These are phyloP conservation scores for Vanessa cardui DNA, from an alignment of 2,888 invertebrate species.

Conservation along the genomic window DNA sequence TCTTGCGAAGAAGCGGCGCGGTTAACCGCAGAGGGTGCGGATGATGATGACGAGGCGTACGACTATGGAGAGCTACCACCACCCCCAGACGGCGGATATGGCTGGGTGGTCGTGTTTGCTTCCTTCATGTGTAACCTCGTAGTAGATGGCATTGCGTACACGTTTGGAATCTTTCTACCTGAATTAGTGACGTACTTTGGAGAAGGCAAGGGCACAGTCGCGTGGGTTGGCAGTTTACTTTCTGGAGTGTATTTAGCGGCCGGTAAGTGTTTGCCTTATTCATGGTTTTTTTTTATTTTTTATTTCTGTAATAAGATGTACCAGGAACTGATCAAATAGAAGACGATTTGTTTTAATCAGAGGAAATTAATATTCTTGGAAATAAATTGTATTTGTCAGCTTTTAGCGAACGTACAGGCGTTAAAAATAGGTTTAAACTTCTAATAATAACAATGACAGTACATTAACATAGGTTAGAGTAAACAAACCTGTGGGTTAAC, in stretches of 20 bases:
- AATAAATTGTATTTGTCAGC: too few relatives aligned
- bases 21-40: constrained; percentile 86
- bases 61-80: constrained; percentile 91
- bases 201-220: constrained; percentile 93
- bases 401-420: too few relatives aligned
- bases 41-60: constrained; percentile 84
- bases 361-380: not conserved
- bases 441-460: not conserved
- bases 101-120: constrained; percentile 96
- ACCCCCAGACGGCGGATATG: constrained; percentile 95
- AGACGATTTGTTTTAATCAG: too few relatives aligned
- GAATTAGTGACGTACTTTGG: constrained; percentile 91
- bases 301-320: too few relatives aligned
- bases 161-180: constrained; percentile 96
- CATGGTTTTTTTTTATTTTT: too few relatives aligned
- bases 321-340: too few relatives aligned
- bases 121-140: constrained; percentile 99
- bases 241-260: constrained; percentile 98
- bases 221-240: constrained; percentile 97
- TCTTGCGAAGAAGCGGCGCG: constrained; percentile 93
- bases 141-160: constrained; percentile 99
- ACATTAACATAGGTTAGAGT: not conserved
- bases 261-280: constrained; percentile 80
- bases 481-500: constrained; percentile 1
- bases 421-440: too few relatives aligned